Base-by-base conservation (phyloP, 2,797 vertebrate genomes). In the Pseudochaenichthys georgianus region DNA sequence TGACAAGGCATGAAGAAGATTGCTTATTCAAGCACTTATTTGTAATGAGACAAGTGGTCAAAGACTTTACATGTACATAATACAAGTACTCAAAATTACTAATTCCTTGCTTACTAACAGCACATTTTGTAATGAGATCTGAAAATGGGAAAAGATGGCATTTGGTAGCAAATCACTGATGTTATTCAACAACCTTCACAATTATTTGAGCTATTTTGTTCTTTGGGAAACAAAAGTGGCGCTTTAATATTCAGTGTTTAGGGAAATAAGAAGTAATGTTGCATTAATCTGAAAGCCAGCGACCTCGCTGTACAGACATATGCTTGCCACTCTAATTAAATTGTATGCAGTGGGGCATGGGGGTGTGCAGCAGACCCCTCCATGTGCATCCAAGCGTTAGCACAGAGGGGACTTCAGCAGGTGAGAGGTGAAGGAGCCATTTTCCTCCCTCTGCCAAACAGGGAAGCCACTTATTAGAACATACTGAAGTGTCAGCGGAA, bases 401-500 rank as follows among this genome's bases (percentile, higher is more conserved):
- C 47, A 65, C 65, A 41, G 59, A 78, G 51, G 77, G 78, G 80
- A 84, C 55, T 68, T 75, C 15, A 55, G 80, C 75, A 80, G 86
- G 88, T 88, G n/a, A 68, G 72, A 81, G 81, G 81, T 82, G 72
- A 80, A 71, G 55, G 43, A 71, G 74, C 42, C 21, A 58, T 62
- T 82, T 68, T 45, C 64, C 13, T 13, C 57, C 16, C 11, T 28
- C 65, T 75, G 82, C 70, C 85, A 81, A 86, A 87, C 60, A 66
- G 82, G 50, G 55, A 74, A 75, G 55, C 69, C 77, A 75, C 85
- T 91, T 90, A 92, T 89, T 86, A 87, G 68, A 71, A 51, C 71
- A 89, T 82, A 78, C 79, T 72, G 65, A 87, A 60, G 75, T 75
- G 81, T 91, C 89, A 87, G 87, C 85, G 86, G 63, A 88, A 73